phyloP scores from a whole-genome alignment of 2,113 vertebrate species.

The Oncorhynchus kisutch region DNA sequence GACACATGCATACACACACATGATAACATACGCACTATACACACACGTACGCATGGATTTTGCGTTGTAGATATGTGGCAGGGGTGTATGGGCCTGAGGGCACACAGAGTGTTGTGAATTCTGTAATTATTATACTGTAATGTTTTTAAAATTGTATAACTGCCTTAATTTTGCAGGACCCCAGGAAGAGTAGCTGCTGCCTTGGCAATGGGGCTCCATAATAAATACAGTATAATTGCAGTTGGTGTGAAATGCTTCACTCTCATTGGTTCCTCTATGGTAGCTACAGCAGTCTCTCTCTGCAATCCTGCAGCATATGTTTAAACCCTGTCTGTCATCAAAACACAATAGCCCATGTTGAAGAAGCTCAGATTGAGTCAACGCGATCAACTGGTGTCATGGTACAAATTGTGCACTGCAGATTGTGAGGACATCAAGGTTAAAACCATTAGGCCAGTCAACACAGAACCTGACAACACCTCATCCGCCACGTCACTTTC shows the following conservation, averaged over 20 bases:
- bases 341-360: slow-evolving; percentile 24
- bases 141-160: no score
- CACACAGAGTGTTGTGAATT: no score
- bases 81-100: no score
- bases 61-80: no score
- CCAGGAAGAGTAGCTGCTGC: no score
- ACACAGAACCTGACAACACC: slow-evolving; percentile 10
- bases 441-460: slow-evolving; percentile 16
- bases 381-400: slow-evolving; percentile 17
- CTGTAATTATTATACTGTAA: no score
- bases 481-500: not conserved
- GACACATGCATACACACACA: no score
- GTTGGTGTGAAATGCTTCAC: not conserved
- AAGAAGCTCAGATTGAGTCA: slow-evolving; percentile 2
- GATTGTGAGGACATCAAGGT: slow-evolving; percentile 25
- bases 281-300: not conserved
- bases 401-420: not conserved
- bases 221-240: no score
- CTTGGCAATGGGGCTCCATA: no score
- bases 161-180: no score
- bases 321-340: slow-evolving; percentile 37
- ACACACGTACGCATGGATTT: no score
- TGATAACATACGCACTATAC: no score
- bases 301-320: not conserved
- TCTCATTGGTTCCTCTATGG: not conserved